Percentiles rank a stretch among this genome's conserved stretches.
These are phyloP conservation scores for Magallana angulata DNA, from an alignment of 1,140 invertebrate genomes.

Conservation along the genomic window DNA sequence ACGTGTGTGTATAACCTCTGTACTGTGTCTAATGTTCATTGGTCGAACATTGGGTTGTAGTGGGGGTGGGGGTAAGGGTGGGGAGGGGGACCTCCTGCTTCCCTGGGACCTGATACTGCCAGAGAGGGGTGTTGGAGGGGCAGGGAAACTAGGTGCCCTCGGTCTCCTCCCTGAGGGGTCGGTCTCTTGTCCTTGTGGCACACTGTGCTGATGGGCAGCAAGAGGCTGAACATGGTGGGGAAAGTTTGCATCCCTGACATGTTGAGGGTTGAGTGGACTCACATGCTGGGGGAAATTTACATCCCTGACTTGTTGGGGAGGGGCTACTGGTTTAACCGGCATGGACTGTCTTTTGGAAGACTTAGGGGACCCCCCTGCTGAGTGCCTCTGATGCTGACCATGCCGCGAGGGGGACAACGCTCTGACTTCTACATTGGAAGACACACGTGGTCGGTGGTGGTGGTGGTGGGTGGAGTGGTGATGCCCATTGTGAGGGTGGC, in stretches of 20 bases:
- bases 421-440: background rate
- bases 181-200: background rate
- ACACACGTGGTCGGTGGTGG: background rate
- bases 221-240: background rate
- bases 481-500: background rate
- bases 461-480: background rate
- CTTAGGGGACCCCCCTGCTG: background rate
- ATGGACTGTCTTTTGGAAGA: background rate
- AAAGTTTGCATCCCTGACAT: background rate
- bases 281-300: background rate
- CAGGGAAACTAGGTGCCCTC: constrained; percentile 55
- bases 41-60: background rate
- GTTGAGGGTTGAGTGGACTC: background rate
- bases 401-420: background rate
- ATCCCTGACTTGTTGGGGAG: background rate
- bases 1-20: background rate
- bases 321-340: background rate
- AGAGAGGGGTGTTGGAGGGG: constrained; percentile 46
- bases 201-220: background rate
- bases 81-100: constrained; percentile 47
- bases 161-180: background rate
- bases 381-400: constrained; percentile 26
- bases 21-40: background rate
- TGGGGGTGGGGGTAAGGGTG: constrained; percentile 52
- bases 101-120: constrained; percentile 39